Evolutionary conservation across 2,113 vertebrate species (phyloP), one percentile per base, ranked within the genome.

Genomic region (Butastur rufipennis): DNA sequence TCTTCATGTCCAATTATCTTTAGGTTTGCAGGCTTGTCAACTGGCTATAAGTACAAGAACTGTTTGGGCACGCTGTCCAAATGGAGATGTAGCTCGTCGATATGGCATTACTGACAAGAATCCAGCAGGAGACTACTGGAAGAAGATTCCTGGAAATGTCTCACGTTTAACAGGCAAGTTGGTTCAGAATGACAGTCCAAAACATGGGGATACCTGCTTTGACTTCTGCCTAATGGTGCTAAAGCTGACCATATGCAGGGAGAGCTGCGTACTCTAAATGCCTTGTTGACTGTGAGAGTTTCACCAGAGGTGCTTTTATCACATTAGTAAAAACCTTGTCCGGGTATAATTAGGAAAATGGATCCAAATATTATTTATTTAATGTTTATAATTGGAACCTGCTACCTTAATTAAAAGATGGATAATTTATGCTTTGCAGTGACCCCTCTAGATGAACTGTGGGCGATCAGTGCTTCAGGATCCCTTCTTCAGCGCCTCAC

Each of bases 71-170:
- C 98, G 98, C 20, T 99, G 99, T 90, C 97, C 98, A 16, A 99
- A 99, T 2, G 99, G 99, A 16, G 99, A 99, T 17, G 93, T 99
- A 9, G 99, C 99, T 71, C 99, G 99, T 13, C 98, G 99, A 2
- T 99, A 99, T 0, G 99, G 99, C 13, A 36, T 99, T 95, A 99
- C 98, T 1, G 98, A 99, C 81, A 98, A 98, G 84, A 99, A 99
- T 89, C 98, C 99, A 4, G 99, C 99, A 0, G 99, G 99, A 72
- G 99, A 99, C 91, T 99, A 99, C 97, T 99, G 99, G 99, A 99
- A 99, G 97, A 99, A 99, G 92, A 98, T 99, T 52, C 99, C 99
- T 1, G 99, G 99, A 18, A 98, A 89, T 4, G 97, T 98, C 73
- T 96, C 97, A 7, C 99, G 98, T 92, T 94, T 99, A 74, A 98